Conservation (phyloP, 2,888 invertebrate species). For the Anthophora plumipes region DNA sequence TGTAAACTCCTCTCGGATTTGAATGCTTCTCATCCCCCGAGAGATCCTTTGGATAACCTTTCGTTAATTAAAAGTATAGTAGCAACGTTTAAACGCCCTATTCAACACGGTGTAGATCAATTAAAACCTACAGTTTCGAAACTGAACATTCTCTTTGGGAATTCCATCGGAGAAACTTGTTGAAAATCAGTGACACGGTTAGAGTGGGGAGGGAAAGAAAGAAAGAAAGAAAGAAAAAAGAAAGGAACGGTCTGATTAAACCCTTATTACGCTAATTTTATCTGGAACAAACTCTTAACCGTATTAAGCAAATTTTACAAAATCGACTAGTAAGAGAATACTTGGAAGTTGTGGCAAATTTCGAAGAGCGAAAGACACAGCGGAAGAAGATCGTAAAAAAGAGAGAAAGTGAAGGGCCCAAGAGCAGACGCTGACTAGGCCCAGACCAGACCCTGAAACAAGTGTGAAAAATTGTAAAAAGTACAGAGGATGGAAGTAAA, state of each 20-base stretch:
- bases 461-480: too few species aligned
- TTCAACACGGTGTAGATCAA: background rate
- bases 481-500: too few species aligned
- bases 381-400: too few species aligned
- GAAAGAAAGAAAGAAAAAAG: too few species aligned
- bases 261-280: background rate
- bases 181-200: background rate
- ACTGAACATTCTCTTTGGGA: background rate
- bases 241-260: background rate
- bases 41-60: background rate
- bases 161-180: too few species aligned
- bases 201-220: background rate
- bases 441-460: too few species aligned
- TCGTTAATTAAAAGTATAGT: constrained; percentile 2
- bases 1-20: background rate
- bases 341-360: too few species aligned
- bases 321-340: too few species aligned
- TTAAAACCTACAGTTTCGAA: background rate
- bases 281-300: background rate
- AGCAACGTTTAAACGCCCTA: background rate
- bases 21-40: background rate
- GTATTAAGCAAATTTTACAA: too few species aligned
- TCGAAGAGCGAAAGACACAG: too few species aligned
- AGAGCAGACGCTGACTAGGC: too few species aligned
- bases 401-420: too few species aligned